These are phyloP conservation scores for Acanthis flammea DNA, from an alignment of 2,797 vertebrate species.

Conservation along the genomic window DNA sequence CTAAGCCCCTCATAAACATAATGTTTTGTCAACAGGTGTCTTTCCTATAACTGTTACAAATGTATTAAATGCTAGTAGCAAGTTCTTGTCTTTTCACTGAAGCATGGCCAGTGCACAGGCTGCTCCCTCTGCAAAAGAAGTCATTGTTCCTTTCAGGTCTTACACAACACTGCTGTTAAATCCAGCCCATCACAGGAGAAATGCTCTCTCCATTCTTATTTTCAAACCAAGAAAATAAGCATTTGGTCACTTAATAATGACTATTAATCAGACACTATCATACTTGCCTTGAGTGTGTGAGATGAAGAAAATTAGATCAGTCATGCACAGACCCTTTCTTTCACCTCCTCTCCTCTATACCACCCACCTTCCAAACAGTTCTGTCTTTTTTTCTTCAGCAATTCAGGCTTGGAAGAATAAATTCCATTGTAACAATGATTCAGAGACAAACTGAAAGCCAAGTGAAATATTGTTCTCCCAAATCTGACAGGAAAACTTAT, in stretches of 20 bases:
- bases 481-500: slow-evolving; percentile 42
- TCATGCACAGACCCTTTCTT: neutral
- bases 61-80: neutral
- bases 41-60: neutral
- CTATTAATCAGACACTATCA: neutral
- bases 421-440: slow-evolving; percentile 43
- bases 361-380: neutral
- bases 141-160: neutral
- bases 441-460: slow-evolving; percentile 36
- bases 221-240: neutral
- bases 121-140: neutral
- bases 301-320: neutral
- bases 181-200: neutral
- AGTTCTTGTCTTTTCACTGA: neutral
- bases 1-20: neutral
- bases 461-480: slow-evolving; percentile 30
- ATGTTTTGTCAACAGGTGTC: neutral
- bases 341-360: neutral
- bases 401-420: slow-evolving; percentile 14
- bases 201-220: neutral
- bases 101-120: neutral
- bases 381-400: neutral
- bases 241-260: neutral
- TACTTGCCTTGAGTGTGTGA: neutral
- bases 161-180: neutral